Percentiles rank a stretch among this genome's conserved stretches.
Conservation (phyloP, 2,888 invertebrate genomes). For the Tenthredo distinguenda region DNA sequence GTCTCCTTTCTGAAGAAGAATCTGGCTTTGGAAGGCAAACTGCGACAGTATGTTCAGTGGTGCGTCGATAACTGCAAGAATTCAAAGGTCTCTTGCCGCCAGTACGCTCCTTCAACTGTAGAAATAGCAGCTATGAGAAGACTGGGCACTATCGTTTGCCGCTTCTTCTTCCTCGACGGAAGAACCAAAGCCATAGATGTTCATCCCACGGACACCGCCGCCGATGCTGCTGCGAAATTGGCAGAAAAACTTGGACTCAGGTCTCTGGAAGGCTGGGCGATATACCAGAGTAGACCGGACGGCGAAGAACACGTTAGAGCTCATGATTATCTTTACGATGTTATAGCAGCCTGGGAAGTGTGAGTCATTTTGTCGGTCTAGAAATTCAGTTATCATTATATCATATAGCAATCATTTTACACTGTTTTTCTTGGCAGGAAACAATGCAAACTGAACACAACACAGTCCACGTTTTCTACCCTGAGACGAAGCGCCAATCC, state of each 20-base stretch:
- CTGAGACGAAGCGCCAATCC: slow-evolving; percentile 81
- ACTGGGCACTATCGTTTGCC: slow-evolving; percentile 94
- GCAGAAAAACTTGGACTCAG: slow-evolving; percentile 93
- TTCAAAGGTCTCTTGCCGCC: slow-evolving; percentile 89
- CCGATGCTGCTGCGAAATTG: slow-evolving; percentile 92
- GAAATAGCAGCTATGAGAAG: slow-evolving; percentile 96
- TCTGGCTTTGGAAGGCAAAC: slow-evolving; percentile 84
- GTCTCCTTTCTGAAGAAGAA: slow-evolving; percentile 88
- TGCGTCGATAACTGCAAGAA: slow-evolving; percentile 95
- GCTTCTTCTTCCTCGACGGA: slow-evolving; percentile 97
- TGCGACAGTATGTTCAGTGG: slow-evolving; percentile 94
- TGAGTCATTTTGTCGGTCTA: slow-evolving; percentile 75
- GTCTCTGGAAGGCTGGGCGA: slow-evolving; percentile 95
- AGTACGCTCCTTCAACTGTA: slow-evolving; percentile 93
- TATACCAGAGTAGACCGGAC: slow-evolving; percentile 93
- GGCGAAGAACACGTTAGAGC: slow-evolving; percentile 94
- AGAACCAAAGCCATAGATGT: slow-evolving; percentile 97
- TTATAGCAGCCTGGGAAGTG: slow-evolving; percentile 97
- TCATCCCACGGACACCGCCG: slow-evolving; percentile 96
- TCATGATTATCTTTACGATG: slow-evolving; percentile 95
- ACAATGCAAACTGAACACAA: slow-evolving; percentile 80
- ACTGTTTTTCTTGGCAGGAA: slow-evolving; percentile 75
- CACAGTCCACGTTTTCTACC: slow-evolving; percentile 80
- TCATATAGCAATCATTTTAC: background rate
- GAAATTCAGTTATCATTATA: background rate